Evolutionary conservation across 2,113 vertebrate genomes (phyloP), one percentile per base, ranked within the genome.

Genomic region (Prunella fulvescens): DNA sequence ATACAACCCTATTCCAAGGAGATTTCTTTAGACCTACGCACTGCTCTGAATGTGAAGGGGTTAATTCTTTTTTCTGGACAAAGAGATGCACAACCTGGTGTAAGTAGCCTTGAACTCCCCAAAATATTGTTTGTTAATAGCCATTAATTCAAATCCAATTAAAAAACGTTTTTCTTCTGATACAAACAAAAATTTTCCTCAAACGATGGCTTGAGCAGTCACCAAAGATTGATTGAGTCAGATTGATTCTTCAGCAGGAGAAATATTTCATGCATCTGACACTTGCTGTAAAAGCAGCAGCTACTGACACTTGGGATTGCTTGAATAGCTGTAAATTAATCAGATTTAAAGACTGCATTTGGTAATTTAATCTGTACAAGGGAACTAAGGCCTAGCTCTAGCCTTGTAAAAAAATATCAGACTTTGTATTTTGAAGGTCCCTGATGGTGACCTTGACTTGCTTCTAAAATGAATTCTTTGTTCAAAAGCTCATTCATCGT

Each of bases 311-410:
- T 33, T 76, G 79, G 73, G 94, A 81, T 64, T 94, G 72, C 90
- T 81, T 83, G 76, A 92, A 90, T 53, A 90, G 92, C 94, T 96
- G 90, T 96, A 95, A 97, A 96, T 96, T 94, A 85, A 95, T 84
- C 94, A 88, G 71, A 95, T 90, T 90, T 95, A 94, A 96, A 96
- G 94, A 84, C 56, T 79, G 69, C 53, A 71, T 81, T 95, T 15
- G 19, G 86, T 93, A 86, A 95, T 92, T 92, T 88, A 96, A 96
- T 95, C 88, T 92, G 23, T 93, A 45, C 37, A 61, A 81, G 39
- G 44, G 48, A 96, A 56, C 35, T 57, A 77, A 58, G 44, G 37
- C 90, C 74, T 81, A 76, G 35, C 26, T 85, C 29, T 64, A 85
- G 45, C 65, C 85, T 72, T 88, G 28, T 53, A 57, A 80, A 95